Evolutionary conservation across 2,888 invertebrate genomes (phyloP), one percentile per base, ranked within the genome.

Genomic region (Dysmachus trigonus): DNA sequence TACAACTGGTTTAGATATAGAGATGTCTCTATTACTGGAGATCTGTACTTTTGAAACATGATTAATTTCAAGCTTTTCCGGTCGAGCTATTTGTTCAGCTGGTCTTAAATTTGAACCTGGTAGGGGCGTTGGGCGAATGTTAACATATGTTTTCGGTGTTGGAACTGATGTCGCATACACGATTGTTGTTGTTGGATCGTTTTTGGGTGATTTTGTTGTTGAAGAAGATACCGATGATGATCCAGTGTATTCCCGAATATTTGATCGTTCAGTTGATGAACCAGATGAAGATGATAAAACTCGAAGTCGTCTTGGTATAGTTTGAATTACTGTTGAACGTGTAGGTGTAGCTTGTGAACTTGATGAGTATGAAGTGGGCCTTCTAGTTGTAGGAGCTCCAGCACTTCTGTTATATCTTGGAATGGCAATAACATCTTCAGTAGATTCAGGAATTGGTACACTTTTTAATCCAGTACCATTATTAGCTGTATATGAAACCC

Each of bases 401-500:
- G 76, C 18, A 47, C 93, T 92, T 91, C 89, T 91, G 89, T 90
- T 93, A 90, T 47, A 91, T 90, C 83, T 91, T 90, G 62, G 91
- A 89, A 86, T 86, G 35, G 51, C 92, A 87, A 83, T 82, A 79
- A 92, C 90, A 89, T 92, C 92, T 89, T 91, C 87, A 62, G 41
- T 27, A 53, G 22, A 92, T 13, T 79, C 79, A 22, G 51, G 51
- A 31, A 27, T n/a, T 30, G 85, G 51, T 8, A 30, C 73, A 91
- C 79, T 93, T 91, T 82, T 92, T 90, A 72, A 90, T 89, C 15
- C 93, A 92, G 93, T 93, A 86, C 92, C 92, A 81, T 93, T 93
- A 90, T 93, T 93, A 7, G 93, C 93, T 22, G 93, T 93, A 91
- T 97, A 97, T 0, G 96, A 96, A 84, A 97, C 96, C 86, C 96